Evolutionary conservation across 2,797 vertebrate species (phyloP), one percentile per base, ranked within the genome.

Genomic region (Aythya fuligula): DNA sequence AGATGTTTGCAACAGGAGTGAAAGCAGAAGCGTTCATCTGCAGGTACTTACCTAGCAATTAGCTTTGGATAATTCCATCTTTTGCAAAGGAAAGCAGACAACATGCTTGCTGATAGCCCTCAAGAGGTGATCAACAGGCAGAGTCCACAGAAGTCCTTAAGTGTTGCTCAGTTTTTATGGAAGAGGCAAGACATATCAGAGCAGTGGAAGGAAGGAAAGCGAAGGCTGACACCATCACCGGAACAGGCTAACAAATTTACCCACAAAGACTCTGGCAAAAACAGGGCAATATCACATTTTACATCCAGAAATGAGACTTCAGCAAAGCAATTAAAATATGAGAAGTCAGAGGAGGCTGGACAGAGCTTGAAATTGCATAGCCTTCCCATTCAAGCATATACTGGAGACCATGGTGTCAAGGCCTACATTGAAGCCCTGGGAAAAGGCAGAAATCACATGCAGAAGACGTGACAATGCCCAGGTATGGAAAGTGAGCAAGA

Each of bases 21-120:
- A 62, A 80, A 92, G 49, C 25, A 65, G 7, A 61, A 75, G 12
- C 9, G 22, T 6, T 86, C 20, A 77, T 86, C 69, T 86, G 34
- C 45, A 85, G 54, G 69, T 65, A 43, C 34, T 57, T 61, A 70
- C 9, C 41, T 74, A 77, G 21, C 25, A 72, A 78, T 81, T 81
- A 75, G 22, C 45, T 86, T 65, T 72, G 61, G 25, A 27, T 76
- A 66, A 88, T 66, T 78, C 56, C 73, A 89, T 21, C 30, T 96
- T 73, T 21, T 53, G 21, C 34, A 21, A 77, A 49, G 53, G 74
- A 41, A 85, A 80, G 43, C 51, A 11, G 18, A 69, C 34, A 83
- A 71, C 3, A 11, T 8, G 20, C 22, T 87, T 72, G 45, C 28
- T 75, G 41, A 89, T 3, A 54, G 27, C 24, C 36, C n/a, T 39